Percentiles rank a stretch among this genome's conserved stretches.
Conservation (phyloP, 2,113 vertebrate genomes). For the Petrocephalus zakoni region DNA sequence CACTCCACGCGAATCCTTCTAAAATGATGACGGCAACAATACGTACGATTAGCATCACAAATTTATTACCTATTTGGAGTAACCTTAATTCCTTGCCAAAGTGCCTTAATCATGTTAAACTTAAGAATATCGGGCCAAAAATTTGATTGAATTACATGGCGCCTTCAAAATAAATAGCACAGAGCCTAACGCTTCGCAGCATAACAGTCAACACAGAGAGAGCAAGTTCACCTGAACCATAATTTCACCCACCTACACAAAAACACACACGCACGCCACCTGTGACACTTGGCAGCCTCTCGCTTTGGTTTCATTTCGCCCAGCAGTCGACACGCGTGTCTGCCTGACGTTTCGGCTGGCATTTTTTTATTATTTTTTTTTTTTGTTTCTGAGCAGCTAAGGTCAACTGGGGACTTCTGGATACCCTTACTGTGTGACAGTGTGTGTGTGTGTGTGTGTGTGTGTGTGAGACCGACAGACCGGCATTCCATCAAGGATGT, state of each 20-base stretch:
- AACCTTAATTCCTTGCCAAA: neutral
- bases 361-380: neutral
- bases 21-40: neutral
- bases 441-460: neutral
- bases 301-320: slow-evolving; percentile 1
- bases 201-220: neutral
- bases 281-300: neutral
- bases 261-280: neutral
- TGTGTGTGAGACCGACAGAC: neutral
- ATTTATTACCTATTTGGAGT: neutral
- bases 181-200: neutral
- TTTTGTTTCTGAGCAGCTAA: neutral
- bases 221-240: neutral
- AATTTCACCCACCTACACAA: slow-evolving; percentile 6
- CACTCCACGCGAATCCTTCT: neutral
- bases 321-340: neutral
- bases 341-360: neutral
- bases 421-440: neutral
- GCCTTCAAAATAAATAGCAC: neutral
- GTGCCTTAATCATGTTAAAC: neutral
- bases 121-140: neutral
- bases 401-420: neutral
- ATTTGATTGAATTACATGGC: neutral
- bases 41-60: neutral
- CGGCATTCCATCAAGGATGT: neutral